Evolutionary conservation across 2,113 vertebrate species (phyloP).

Genomic region (Odobenus rosmarus): DNA sequence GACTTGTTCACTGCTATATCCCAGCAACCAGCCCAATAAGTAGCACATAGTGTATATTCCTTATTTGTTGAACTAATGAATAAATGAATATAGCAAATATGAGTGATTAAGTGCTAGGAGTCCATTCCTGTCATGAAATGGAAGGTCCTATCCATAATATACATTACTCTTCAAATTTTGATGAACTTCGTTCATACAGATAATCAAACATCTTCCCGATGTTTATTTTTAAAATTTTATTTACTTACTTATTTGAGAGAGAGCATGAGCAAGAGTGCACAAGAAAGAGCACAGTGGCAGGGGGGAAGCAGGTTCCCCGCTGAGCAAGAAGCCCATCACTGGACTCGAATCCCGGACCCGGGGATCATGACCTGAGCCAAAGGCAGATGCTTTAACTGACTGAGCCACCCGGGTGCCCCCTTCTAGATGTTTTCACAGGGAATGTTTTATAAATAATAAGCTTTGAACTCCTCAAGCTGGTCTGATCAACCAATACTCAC

Average conservation of each 20-base stretch:
- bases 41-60: neutral
- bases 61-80: neutral
- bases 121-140: neutral
- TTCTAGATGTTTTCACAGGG: neutral
- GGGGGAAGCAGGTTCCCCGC: neutral
- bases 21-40: neutral
- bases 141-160: neutral
- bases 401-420: neutral
- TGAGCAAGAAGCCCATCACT: neutral
- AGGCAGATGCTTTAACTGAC: neutral
- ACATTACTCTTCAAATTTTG: neutral
- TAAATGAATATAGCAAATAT: neutral
- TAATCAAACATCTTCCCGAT: neutral
- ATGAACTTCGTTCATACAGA: neutral
- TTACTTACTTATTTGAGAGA: neutral
- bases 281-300: neutral
- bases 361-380: neutral
- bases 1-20: neutral
- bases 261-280: neutral
- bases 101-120: neutral
- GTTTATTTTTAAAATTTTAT: neutral
- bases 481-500: neutral
- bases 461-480: neutral
- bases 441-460: neutral
- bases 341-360: neutral